A percentile compares a stretch with the other conserved stretches of the same genome.
phyloP scores from a whole-genome alignment of 1,140 invertebrate species.

The Eupeodes corollae region DNA sequence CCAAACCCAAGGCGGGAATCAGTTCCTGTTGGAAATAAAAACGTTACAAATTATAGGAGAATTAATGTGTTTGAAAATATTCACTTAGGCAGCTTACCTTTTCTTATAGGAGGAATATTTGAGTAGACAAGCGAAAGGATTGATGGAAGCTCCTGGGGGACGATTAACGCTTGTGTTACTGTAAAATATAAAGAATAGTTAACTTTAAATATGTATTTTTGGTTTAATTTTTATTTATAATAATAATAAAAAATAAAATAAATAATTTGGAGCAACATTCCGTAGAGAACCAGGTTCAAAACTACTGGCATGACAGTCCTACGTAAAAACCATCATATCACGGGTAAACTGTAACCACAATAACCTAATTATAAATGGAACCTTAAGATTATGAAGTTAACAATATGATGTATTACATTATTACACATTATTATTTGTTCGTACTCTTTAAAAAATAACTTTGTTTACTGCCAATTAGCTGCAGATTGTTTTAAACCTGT shows the following conservation, averaged over 20 bases:
- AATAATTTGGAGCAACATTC: no score
- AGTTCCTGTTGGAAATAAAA: conserved; percentile 45
- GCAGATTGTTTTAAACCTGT: no score
- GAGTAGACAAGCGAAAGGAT: conserved; percentile 63
- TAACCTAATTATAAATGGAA: no score
- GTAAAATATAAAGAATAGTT: conserved; percentile 17
- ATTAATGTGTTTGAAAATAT: not conserved
- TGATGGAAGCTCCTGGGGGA: conserved; percentile 65
- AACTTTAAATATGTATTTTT: not conserved
- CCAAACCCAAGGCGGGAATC: conserved; percentile 68
- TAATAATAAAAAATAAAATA: not conserved
- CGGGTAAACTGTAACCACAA: no score
- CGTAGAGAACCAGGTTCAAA: no score
- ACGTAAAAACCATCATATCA: no score
- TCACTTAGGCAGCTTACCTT: conserved; percentile 46
- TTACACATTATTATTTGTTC: no score
- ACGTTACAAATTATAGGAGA: not conserved
- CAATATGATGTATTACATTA: no score
- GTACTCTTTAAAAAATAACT: no score
- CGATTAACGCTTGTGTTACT: conserved; percentile 44
- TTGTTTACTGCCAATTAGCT: no score
- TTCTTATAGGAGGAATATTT: conserved; percentile 71
- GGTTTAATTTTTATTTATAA: not conserved
- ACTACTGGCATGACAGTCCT: no score
- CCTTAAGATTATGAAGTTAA: no score